Conservation (phyloP, 1,140 invertebrate species). For the Danaus melanippus region DNA sequence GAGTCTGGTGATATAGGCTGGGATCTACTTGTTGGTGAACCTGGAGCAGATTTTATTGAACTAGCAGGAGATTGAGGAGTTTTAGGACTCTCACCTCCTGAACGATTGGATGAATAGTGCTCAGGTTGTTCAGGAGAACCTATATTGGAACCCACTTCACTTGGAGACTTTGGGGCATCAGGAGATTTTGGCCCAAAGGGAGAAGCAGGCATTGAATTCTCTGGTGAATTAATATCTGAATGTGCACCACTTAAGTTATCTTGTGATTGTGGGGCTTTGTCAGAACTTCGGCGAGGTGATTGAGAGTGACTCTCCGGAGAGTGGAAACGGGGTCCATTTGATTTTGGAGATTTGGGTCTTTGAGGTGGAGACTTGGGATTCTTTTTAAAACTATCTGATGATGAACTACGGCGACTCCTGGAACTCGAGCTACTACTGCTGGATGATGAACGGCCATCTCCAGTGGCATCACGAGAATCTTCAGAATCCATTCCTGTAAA, state of each 20-base stretch:
- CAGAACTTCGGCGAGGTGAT: constrained; percentile 32
- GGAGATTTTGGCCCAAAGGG: constrained; percentile 50
- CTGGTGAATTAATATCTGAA: constrained; percentile 64
- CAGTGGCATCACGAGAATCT: constrained; percentile 63
- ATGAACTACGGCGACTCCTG: constrained; percentile 57
- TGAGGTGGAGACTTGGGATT: constrained; percentile 45
- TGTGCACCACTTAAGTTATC: constrained; percentile 55
- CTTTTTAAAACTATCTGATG: constrained; percentile 59
- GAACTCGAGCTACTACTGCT: constrained; percentile 69
- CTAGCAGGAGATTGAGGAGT: constrained; percentile 46
- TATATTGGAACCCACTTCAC: constrained; percentile 48
- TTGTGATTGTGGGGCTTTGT: constrained; percentile 38
- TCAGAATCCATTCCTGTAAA: constrained; percentile 70
- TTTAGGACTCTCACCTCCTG: constrained; percentile 35
- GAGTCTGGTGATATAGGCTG: constrained; percentile 48
- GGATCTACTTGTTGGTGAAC: constrained; percentile 40
- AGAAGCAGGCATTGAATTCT: constrained; percentile 53
- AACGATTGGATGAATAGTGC: constrained; percentile 32
- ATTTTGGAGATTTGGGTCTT: constrained; percentile 37
- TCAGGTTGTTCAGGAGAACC: constrained; percentile 42
- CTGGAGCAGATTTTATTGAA: constrained; percentile 39
- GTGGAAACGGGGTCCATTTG: constrained; percentile 40
- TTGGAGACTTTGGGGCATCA: constrained; percentile 48
- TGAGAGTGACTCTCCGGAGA: constrained; percentile 45
- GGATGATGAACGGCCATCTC: constrained; percentile 57